phyloP scores from a whole-genome alignment of 2,888 invertebrate species.

The Argyresthia albistria region DNA sequence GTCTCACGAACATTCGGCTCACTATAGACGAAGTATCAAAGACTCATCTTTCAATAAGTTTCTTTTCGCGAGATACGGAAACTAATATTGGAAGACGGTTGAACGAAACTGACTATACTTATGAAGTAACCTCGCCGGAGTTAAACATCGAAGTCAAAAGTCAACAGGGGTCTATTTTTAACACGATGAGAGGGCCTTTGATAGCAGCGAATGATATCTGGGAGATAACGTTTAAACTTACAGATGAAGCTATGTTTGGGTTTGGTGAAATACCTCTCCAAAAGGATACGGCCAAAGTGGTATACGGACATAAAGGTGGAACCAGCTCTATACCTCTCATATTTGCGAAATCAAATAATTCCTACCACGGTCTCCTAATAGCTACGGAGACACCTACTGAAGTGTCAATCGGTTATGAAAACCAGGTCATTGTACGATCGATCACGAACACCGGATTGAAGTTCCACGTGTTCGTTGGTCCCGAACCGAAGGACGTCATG shows the following conservation, averaged over 20 bases:
- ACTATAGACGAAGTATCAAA: slow-evolving; percentile 45
- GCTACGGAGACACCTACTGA: slow-evolving; percentile 69
- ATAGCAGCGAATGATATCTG: slow-evolving; percentile 73
- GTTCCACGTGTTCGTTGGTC: slow-evolving; percentile 53
- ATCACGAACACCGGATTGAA: slow-evolving; percentile 53
- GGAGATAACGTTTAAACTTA: slow-evolving; percentile 72
- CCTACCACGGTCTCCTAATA: slow-evolving; percentile 71
- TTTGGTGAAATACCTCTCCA: slow-evolving; percentile 62
- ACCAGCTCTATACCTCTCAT: slow-evolving; percentile 62
- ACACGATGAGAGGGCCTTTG: slow-evolving; percentile 69
- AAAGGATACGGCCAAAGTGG: slow-evolving; percentile 33
- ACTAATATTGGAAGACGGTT: slow-evolving; percentile 24
- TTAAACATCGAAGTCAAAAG: slow-evolving; percentile 33
- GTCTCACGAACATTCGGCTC: slow-evolving; percentile 28
- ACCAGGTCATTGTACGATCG: slow-evolving; percentile 68
- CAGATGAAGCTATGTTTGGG: slow-evolving; percentile 67
- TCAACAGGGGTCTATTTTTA: slow-evolving; percentile 47
- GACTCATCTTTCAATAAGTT: slow-evolving; percentile 42
- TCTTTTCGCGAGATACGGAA: slow-evolving; percentile 29
- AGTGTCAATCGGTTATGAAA: slow-evolving; percentile 60
- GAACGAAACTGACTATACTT: slow-evolving; percentile 30
- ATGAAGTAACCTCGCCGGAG: slow-evolving; percentile 37
- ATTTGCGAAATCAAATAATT: slow-evolving; percentile 59
- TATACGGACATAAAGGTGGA: slow-evolving; percentile 59
- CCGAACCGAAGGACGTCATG: slow-evolving; percentile 48